Percentiles rank a stretch among this genome's conserved stretches.
Evolutionary conservation across 2,888 invertebrate genomes (phyloP).

Genomic region (Aphrophora alni): DNA sequence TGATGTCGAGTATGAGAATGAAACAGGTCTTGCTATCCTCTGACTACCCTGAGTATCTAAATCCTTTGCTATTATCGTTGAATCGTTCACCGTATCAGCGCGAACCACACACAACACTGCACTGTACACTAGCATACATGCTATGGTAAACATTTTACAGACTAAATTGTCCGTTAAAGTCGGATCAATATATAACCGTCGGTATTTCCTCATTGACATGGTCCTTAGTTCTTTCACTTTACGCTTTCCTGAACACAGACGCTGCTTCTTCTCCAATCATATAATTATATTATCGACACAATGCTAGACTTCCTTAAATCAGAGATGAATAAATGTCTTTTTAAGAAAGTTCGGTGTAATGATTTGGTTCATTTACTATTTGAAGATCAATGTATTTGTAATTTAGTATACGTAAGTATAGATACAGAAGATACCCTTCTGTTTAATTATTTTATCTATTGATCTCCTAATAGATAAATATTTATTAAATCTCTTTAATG

Average conservation of each 20-base stretch:
- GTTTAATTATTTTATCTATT: too few relatives aligned
- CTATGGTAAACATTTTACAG: background rate
- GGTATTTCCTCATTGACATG: background rate
- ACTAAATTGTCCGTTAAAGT: background rate
- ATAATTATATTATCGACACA: background rate
- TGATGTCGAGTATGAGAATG: slow-evolving; percentile 20
- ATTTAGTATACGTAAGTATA: too few relatives aligned
- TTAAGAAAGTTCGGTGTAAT: too few relatives aligned
- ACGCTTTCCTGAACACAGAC: background rate
- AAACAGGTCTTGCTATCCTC: slow-evolving; percentile 18
- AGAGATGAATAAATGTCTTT: too few relatives aligned
- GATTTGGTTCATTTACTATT: too few relatives aligned
- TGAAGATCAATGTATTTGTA: too few relatives aligned
- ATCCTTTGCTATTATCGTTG: background rate
- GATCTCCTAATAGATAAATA: too few relatives aligned
- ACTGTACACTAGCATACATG: background rate
- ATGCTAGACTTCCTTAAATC: background rate
- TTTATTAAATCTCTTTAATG: too few relatives aligned
- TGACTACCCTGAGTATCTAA: slow-evolving; percentile 2
- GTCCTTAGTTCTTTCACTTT: background rate
- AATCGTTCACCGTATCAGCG: background rate
- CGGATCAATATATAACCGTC: background rate
- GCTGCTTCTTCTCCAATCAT: background rate
- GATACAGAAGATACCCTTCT: too few relatives aligned
- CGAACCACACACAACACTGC: background rate